These are phyloP conservation scores for Cephus rjabovi DNA, from an alignment of 2,888 invertebrate genomes.

Conservation along the genomic window DNA sequence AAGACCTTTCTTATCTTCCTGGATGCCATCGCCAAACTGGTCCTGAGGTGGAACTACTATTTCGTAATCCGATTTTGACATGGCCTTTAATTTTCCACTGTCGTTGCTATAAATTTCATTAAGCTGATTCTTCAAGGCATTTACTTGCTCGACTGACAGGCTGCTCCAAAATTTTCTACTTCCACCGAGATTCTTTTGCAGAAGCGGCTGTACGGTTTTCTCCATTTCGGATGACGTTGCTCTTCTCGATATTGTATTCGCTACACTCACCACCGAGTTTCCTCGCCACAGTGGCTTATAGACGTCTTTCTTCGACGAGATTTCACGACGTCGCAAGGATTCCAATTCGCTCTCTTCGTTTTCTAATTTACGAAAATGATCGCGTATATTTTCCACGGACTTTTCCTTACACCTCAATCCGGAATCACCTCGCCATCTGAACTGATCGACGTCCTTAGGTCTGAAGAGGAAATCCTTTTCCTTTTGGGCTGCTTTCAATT, in stretches of 20 bases:
- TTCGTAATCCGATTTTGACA: conserved; percentile 42
- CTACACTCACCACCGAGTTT: conserved; percentile 83
- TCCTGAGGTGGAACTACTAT: conserved; percentile 52
- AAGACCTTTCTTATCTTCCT: conserved; percentile 44
- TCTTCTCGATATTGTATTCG: conserved; percentile 76
- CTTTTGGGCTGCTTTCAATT: conserved; percentile 81
- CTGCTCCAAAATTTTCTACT: conserved; percentile 86
- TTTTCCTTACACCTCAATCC: conserved; percentile 86
- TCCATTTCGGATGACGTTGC: conserved; percentile 67
- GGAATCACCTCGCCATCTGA: conserved; percentile 80
- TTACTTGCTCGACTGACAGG: conserved; percentile 85
- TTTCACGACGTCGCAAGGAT: conserved; percentile 64
- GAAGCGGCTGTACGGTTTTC: conserved; percentile 65
- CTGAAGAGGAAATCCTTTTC: conserved; percentile 87
- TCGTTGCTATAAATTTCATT: conserved; percentile 83
- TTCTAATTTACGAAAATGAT: conserved; percentile 77
- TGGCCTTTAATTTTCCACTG: conserved; percentile 45
- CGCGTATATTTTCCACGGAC: conserved; percentile 87
- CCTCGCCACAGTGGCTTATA: conserved; percentile 89
- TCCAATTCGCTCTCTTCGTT: conserved; percentile 69
- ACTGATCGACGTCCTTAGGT: conserved; percentile 78
- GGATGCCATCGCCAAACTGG: conserved; percentile 29
- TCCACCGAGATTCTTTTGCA: conserved; percentile 72
- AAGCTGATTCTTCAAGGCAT: conserved; percentile 81
- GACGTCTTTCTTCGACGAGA: conserved; percentile 72